Base-by-base conservation (phyloP, 1,140 invertebrate species). In the Saccostrea glomerata region DNA sequence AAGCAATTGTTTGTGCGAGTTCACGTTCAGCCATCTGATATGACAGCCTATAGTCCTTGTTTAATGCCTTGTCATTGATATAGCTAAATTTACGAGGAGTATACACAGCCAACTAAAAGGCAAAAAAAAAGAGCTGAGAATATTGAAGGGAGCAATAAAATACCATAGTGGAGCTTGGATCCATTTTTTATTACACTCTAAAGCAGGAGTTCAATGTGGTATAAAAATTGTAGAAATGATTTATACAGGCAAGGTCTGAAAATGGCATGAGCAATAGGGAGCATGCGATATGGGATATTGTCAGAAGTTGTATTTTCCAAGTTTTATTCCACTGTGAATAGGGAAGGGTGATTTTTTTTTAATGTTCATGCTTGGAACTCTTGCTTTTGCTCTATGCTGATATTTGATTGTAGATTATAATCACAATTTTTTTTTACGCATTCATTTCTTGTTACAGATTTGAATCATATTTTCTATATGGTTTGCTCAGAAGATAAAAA, bases 121-220 rank as follows among this genome's bases (percentile, higher is more conserved):
- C 25, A 11, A 77, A 36, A 77, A 30, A 77, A 77, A 77, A 30
- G 6, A 47, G 6, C 5, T 13, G 15, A 36, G 25, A 40, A 73
- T 25, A 77, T 36, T 77, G 30, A 77, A 77, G 9, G 25, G 70
- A 25, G 70, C 2, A 77, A 77, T 77, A 77, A 77, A 77, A 30
- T 77, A 40, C 70, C 70, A 77, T 36, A 77, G 70, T 77, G 25
- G 30, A 77, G 70, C 70, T 13, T 30, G 23, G 15, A 36, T 13
- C 70, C 15, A 30, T 17, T 5, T 13, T 77, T 77, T 77, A 77
- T 77, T 77, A 77, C 25, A 77, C 70, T 77, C 25, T 25, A 13
- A 77, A 77, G 70, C 70, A 77, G 12, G 13, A 77, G 70, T 77
- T 77, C 70, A 77, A 77, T 77, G 70, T 77, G 25, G 70, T 77